Evolutionary conservation across 2,888 invertebrate species (phyloP).

Genomic region (Diplolepis rosae): DNA sequence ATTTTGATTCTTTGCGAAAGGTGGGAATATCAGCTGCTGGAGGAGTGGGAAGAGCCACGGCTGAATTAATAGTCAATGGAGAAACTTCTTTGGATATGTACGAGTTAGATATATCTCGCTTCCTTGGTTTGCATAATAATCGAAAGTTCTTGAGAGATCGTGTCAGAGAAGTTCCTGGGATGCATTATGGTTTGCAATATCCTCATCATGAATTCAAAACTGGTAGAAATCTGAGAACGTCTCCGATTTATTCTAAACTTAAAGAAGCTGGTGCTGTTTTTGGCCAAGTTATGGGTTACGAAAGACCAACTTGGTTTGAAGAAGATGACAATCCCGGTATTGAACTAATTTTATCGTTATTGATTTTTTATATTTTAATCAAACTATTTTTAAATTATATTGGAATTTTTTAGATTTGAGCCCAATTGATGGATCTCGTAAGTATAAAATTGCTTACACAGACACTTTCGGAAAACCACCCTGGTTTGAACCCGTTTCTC

Average conservation of each 20-base stretch:
- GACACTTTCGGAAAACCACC: constrained; percentile 92
- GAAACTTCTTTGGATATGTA: constrained; percentile 89
- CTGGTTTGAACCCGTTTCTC: constrained; percentile 92
- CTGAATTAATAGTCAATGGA: constrained; percentile 90
- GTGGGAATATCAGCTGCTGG: constrained; percentile 96
- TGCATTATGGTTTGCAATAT: constrained; percentile 88
- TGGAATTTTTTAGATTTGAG: constrained; percentile 57
- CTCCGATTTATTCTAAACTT: constrained; percentile 94
- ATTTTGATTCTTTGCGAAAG: constrained; percentile 47
- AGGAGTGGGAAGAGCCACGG: constrained; percentile 93
- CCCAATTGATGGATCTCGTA: constrained; percentile 74
- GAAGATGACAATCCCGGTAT: constrained; percentile 69
- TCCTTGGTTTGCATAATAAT: constrained; percentile 95
- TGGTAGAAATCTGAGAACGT: constrained; percentile 92
- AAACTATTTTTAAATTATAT: not conserved
- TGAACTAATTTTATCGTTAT: constrained; percentile 32
- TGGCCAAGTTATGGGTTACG: constrained; percentile 98
- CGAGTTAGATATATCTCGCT: constrained; percentile 91
- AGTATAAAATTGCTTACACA: constrained; percentile 84
- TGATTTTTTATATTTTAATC: not conserved
- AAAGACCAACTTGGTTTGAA: constrained; percentile 94
- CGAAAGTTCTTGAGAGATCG: constrained; percentile 92
- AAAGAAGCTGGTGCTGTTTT: constrained; percentile 95
- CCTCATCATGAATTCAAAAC: constrained; percentile 91
- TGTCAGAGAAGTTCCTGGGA: constrained; percentile 92